A percentile compares a stretch with the other conserved stretches of the same genome.
Evolutionary conservation across 2,113 vertebrate species (phyloP).

Genomic region (Mustelus asterias): DNA sequence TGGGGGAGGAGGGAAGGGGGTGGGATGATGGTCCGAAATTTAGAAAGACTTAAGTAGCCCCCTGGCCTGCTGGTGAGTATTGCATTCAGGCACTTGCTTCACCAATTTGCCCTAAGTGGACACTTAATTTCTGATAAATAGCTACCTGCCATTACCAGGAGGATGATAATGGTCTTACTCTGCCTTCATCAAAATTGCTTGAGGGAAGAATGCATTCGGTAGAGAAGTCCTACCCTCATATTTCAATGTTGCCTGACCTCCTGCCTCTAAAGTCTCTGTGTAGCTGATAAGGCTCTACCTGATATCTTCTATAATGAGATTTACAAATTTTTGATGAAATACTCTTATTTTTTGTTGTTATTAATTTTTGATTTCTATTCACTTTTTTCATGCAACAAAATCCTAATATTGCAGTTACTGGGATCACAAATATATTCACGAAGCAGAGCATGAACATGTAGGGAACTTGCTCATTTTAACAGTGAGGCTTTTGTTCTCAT

Average conservation of each 20-base stretch:
- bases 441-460: not conserved
- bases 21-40: too few relatives aligned
- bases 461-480: not conserved
- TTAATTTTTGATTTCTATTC: not conserved
- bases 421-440: not conserved
- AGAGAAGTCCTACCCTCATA: not conserved
- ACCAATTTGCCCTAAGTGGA: too few relatives aligned
- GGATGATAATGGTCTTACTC: too few relatives aligned
- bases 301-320: not conserved
- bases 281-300: too few relatives aligned
- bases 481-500: slow-evolving; percentile 62
- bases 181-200: too few relatives aligned
- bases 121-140: too few relatives aligned
- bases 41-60: too few relatives aligned
- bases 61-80: too few relatives aligned
- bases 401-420: too few relatives aligned
- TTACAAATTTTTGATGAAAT: not conserved
- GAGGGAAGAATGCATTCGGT: not conserved
- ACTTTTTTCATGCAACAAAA: not conserved
- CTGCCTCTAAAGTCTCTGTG: not conserved
- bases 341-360: not conserved
- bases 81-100: too few relatives aligned
- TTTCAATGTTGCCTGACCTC: not conserved
- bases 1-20: too few relatives aligned
- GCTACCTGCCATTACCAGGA: too few relatives aligned